Percentiles rank a stretch among this genome's conserved stretches.
Evolutionary conservation across 2,797 vertebrate genomes (phyloP).

Genomic region (Xerus rutilus): DNA sequence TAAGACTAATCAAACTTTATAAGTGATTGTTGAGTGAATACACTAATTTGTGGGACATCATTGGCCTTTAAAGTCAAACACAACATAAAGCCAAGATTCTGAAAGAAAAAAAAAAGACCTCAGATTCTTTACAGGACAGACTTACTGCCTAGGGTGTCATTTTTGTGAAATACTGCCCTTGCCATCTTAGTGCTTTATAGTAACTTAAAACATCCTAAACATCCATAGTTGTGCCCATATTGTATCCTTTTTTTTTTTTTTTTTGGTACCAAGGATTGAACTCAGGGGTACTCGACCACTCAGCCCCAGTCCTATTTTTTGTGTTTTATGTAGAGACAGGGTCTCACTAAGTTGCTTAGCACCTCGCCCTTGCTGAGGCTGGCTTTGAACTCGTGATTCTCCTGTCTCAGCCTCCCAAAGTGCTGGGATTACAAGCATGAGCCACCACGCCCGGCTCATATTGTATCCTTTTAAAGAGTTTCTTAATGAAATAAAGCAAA

Average conservation of each 20-base stretch:
- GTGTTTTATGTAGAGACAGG: no score
- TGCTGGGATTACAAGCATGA: no score
- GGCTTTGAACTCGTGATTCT: no score
- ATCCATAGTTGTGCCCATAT: neutral
- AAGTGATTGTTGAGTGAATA: neutral
- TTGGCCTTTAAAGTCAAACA: constrained; percentile 41
- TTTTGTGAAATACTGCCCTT: constrained; percentile 9
- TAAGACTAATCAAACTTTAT: neutral
- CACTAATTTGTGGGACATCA: neutral
- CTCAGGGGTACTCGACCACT: no score
- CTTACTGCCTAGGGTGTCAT: neutral
- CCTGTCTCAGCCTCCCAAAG: no score
- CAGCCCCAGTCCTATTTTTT: no score
- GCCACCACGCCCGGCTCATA: no score
- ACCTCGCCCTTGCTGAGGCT: no score
- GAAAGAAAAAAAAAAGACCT: neutral
- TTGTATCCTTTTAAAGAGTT: neutral
- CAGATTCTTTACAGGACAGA: neutral
- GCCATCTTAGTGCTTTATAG: neutral
- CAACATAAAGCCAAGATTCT: neutral
- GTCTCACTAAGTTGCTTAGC: no score
- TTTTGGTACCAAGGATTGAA: no score
- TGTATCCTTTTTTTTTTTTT: neutral
- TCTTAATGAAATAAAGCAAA: constrained; percentile 49
- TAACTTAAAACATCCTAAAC: neutral